Percentiles rank a stretch among this genome's conserved stretches.
These are phyloP conservation scores for Pangasius mekongensis DNA, from an alignment of 2,797 vertebrate genomes.

Conservation along the genomic window DNA sequence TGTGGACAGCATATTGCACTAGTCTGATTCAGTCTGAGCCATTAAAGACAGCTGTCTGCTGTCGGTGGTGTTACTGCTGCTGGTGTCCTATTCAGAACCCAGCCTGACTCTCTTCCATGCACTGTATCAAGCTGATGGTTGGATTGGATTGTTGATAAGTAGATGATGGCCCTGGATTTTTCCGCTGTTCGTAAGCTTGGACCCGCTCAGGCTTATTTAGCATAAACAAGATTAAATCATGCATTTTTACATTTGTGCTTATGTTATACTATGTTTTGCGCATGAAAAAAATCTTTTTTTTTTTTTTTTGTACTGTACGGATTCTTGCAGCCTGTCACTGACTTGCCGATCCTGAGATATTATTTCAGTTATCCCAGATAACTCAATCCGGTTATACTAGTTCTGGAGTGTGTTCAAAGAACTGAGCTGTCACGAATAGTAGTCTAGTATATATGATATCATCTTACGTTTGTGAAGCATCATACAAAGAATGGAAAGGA, in stretches of 20 bases:
- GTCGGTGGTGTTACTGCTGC: neutral
- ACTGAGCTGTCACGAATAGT: neutral
- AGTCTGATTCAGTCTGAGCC: constrained; percentile 24
- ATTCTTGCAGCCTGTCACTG: neutral
- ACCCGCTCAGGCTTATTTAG: neutral
- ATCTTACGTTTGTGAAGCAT: neutral
- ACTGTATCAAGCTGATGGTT: neutral
- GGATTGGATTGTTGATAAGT: neutral
- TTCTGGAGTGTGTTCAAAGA: neutral
- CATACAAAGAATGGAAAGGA: neutral
- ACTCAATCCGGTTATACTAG: neutral
- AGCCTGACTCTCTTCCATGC: neutral
- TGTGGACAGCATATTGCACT: constrained; percentile 12
- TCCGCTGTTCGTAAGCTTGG: neutral
- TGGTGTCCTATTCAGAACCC: constrained; percentile 32
- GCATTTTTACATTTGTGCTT: neutral
- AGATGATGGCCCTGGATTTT: neutral
- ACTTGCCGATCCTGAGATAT: neutral
- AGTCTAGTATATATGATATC: neutral
- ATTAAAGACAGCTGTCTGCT: neutral
- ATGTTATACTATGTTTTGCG: neutral
- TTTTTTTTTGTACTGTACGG: neutral
- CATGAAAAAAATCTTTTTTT: neutral
- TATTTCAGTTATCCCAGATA: neutral
- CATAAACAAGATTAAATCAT: neutral